Base-by-base conservation (phyloP, 92 coral and sea anemone genomes). In the Diadumene lineata region DNA sequence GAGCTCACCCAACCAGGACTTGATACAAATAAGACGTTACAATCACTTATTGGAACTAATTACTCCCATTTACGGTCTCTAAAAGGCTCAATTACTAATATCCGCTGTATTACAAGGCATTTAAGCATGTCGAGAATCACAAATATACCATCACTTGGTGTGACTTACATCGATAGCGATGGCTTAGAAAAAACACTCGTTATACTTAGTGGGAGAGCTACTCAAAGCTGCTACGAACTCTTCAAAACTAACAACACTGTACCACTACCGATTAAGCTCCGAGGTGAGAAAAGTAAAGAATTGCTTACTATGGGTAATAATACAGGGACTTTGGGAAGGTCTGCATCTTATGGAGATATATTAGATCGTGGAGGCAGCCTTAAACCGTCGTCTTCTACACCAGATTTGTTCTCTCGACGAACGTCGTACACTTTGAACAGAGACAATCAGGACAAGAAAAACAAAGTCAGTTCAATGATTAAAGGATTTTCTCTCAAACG, bases 61-160 rank as follows among this genome's bases (percentile, higher is more conserved):
- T 33, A 33, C 82, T 38, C 67, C 75, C 74, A 78, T 66, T 78
- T 67, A 56, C 53, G 75, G 74, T 26, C 32, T 78, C 55, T 67
- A 55, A 19, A 60, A 24, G 25, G 69, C 13, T 38, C 69, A 21
- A 62, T 64, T 60, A 51, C 27, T 18, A 66, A 51, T 76, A 76
- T 61, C 48, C 32, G 53, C 65, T 64, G 56, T 55, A 64, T 32
- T 18, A 22, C 63, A 1, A 64, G 69, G 22, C 62, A 26, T 38
- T 46, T 64, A 27, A 76, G 72, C 72, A 66, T 61, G 70, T 64
- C 81, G 17, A 76, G 58, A 56, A 46, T 64, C 26, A 43, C 43
- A 15, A 76, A 50, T 58, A 68, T 78, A 30, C 82, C 82, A 2
- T 62, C 64, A 28, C 82, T 78, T 38, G 82, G 82, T 10, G 82